Conservation (phyloP, 35 echinoderm and acorn worm genomes). For the Heliocidaris erythrogramma region DNA sequence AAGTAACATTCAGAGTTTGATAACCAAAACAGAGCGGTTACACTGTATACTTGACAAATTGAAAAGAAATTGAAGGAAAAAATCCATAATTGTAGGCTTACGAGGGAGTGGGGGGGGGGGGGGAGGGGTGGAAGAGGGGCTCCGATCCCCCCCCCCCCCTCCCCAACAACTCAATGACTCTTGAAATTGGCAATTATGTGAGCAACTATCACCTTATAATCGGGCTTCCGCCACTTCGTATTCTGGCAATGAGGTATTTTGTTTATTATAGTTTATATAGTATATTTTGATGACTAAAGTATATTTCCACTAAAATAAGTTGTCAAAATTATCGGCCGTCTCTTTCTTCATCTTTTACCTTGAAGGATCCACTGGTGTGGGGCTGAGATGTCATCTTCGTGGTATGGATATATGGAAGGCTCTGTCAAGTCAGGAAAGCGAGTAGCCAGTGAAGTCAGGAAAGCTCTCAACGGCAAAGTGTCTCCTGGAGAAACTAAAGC, state of each 20-base stretch:
- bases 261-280: neutral
- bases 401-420: constrained; percentile 42
- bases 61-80: no score
- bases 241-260: neutral
- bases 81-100: neutral
- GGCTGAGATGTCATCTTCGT: neutral
- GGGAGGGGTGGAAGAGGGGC: neutral
- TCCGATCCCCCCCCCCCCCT: no score
- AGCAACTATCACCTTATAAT: neutral
- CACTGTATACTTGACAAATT: no score
- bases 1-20: no score
- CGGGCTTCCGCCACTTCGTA: neutral
- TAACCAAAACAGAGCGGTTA: no score
- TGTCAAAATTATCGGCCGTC: neutral
- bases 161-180: no score
- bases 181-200: no score
- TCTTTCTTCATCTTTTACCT: no score
- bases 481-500: neutral
- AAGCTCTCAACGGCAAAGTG: neutral
- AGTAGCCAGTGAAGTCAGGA: neutral
- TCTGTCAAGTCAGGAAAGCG: constrained; percentile 28
- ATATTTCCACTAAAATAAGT: neutral
- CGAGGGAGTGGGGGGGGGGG: neutral
- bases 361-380: neutral
- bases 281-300: neutral